Evolutionary conservation across 1,140 invertebrate genomes (phyloP), one percentile per base, ranked within the genome.

Genomic region (Drosophila azteca): DNA sequence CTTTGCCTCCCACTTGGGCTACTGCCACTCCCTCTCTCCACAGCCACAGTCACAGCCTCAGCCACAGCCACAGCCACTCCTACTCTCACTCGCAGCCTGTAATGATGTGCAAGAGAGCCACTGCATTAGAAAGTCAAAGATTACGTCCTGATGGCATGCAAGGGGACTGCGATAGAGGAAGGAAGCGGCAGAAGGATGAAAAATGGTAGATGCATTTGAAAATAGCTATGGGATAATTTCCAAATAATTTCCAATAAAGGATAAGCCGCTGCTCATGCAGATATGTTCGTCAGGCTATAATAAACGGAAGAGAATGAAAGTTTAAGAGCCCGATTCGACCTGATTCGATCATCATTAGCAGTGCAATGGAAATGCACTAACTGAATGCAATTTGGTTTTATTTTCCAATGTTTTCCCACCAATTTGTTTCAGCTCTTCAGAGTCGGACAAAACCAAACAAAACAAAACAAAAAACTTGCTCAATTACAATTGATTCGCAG

Each of bases 91-190:
- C 35, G 6, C 17, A 35, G 24, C 9, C 20, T 31, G 45, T 73
- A 73, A 73, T 73, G 70, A 73, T 73, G 70, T 73, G 69, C 70
- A 64, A 73, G 59, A 73, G 59, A 73, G 59, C 39, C 64, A 54
- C 51, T 73, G 70, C 60, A 73, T 73, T 73, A 73, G 70, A 73
- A 73, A 73, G 70, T 73, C 69, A 64, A 54, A 64, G 70, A 73
- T 73, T 73, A 64, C 55, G 35, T 39, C 70, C 41, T 57, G 73
- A 73, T 73, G 70, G 58, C 72, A 73, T 39, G 39, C 22, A 22
- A 39, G 64, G 31, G 22, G 35, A 43, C n/a, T 26, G 45, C 50
- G 50, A 31, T 26, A 61, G 45, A 17, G 4, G 20, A 35, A 60
- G 26, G 11, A 66, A 11, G 31, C 11, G 31, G 31, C 31, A 3